Conservation (phyloP, 2,888 invertebrate genomes). For the Nesidiocoris tenuis region DNA sequence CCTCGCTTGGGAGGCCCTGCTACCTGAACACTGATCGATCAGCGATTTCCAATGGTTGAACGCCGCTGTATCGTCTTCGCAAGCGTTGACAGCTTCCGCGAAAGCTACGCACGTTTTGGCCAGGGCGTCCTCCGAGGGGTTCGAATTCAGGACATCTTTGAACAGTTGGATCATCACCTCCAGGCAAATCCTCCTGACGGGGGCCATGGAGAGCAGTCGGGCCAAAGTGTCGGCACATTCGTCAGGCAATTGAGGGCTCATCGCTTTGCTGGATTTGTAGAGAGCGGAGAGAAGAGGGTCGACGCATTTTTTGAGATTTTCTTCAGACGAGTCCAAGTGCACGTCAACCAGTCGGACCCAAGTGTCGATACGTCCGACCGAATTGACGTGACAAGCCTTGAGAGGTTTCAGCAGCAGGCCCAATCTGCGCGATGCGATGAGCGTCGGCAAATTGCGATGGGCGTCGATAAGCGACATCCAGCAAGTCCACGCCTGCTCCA, state of each 20-base stretch:
- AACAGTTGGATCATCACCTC: constrained; percentile 1
- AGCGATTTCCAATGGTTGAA: constrained; percentile 14
- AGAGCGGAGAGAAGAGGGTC: constrained; percentile 5
- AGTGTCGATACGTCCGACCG: neutral
- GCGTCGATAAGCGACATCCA: constrained; percentile 20
- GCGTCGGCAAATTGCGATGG: constrained; percentile 8
- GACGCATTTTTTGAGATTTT: constrained; percentile 8
- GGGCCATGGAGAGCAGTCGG: neutral
- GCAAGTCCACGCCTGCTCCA: constrained; percentile 29
- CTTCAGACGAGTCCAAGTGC: neutral
- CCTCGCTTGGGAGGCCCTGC: neutral
- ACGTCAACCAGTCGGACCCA: constrained; percentile 21
- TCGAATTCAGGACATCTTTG: constrained; percentile 5
- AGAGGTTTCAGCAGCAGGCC: constrained; percentile 24
- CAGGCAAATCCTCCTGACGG: neutral
- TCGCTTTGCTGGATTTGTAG: constrained; percentile 14
- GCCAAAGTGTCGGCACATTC: constrained; percentile 12
- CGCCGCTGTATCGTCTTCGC: neutral
- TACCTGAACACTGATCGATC: constrained; percentile 6
- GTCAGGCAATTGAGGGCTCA: constrained; percentile 13
- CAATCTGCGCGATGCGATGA: constrained; percentile 2
- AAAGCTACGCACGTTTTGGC: neutral
- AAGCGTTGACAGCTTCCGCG: neutral
- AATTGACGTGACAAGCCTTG: neutral
- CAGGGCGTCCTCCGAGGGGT: neutral